Conservation (phyloP, 1,140 invertebrate species). For the Ostrea denselamellosa region DNA sequence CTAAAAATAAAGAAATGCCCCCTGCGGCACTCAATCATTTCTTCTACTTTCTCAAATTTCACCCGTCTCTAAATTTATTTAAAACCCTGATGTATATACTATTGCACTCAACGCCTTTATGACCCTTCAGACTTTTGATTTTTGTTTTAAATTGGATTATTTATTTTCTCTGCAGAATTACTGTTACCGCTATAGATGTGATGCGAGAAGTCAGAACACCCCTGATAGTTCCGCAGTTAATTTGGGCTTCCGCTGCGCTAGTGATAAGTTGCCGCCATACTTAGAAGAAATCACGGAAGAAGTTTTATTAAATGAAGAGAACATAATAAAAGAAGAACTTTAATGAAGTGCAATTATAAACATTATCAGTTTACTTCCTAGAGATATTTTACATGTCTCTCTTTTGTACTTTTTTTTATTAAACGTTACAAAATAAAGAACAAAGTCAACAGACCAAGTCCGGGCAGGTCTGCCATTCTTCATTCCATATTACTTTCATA, state of each 20-base stretch:
- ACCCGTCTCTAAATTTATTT: too few species aligned
- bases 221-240: conserved; percentile 95
- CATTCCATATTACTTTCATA: too few species aligned
- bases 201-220: conserved; percentile 95
- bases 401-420: neutral
- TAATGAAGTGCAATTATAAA: conserved; percentile 10
- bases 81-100: too few species aligned
- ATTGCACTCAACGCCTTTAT: too few species aligned
- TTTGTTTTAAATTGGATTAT: too few species aligned
- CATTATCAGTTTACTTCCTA: neutral
- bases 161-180: conserved; percentile 82
- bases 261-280: conserved; percentile 72
- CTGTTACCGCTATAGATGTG: conserved; percentile 96
- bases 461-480: too few species aligned
- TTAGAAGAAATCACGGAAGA: conserved; percentile 43
- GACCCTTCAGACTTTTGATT: too few species aligned
- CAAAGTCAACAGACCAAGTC: too few species aligned
- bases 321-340: neutral
- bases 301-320: neutral
- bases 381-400: neutral
- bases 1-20: too few species aligned
- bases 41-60: too few species aligned
- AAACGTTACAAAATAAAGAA: too few species aligned
- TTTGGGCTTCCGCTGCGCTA: conserved; percentile 94
- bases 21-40: too few species aligned